Evolutionary conservation across 30 jellyfish, hydroid and myxozoan genomes (phyloP), one percentile per base, ranked within the genome.

Genomic region (Clytia hemisphaerica): DNA sequence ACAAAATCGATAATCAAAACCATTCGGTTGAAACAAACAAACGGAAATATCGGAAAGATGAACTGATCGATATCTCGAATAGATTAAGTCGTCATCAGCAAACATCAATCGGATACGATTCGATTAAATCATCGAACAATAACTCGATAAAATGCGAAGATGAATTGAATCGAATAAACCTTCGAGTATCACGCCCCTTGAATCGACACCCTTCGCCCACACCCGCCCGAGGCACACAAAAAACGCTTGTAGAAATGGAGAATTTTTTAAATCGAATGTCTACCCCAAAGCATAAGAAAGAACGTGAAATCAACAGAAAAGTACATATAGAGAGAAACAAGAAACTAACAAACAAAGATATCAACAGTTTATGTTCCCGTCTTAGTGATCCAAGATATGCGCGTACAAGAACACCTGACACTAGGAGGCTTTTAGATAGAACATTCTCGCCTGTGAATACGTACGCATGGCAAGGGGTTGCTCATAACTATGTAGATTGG

Each of bases 381-480:
- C 73, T 81, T 29, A 29, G 87, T 6, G 47, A 81, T 38, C 77
- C 77, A 57, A 83, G 64, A 22, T 26, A 48, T 37, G 83, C 94
- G 4, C 24, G 70, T 48, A 61, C 70, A 46, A 61, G 70, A 27
- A 81, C 94, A 42, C 94, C 94, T 0, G 94, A 81, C 25, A 28
- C 78, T 1, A 62, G 37, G 31, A 62, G 94, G 31, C 19, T 66
- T 22, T 54, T 31, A 57, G 80, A 72, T 42, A 71, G 60, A 34
- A 53, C 61, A 3, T 81, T 59, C 45, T 83, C 86, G 37, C 77
- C 77, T 21, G 94, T 81, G 12, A 42, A 83, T 35, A 58, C 94
- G 37, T 81, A 81, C 45, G 87, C 87, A 4, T 81, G 94, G 94
- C 77, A 73, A 59, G 84, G 84, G 6, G 14, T 57, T 3, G 70